A percentile compares a stretch with the other conserved stretches of the same genome.
phyloP scores from a whole-genome alignment of 2,797 vertebrate species.

The Melopsittacus undulatus region DNA sequence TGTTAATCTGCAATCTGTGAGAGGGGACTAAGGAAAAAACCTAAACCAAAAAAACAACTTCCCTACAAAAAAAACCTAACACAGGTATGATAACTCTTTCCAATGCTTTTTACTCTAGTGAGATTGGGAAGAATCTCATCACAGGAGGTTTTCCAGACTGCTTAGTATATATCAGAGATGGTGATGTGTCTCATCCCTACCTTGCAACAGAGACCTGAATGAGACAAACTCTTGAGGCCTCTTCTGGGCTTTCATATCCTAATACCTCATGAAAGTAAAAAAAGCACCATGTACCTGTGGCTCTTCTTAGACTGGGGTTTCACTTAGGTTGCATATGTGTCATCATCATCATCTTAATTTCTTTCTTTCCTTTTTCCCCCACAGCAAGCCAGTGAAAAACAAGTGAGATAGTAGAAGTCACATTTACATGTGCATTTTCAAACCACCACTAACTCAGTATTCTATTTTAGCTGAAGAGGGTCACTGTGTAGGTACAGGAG shows the following conservation, averaged over 20 bases:
- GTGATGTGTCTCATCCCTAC: not conserved
- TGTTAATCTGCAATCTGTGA: not conserved
- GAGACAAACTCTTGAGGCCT: not conserved
- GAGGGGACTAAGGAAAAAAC: not conserved
- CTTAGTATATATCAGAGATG: not conserved
- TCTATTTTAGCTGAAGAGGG: not conserved
- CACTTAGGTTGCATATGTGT: not conserved
- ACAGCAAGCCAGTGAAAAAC: not conserved
- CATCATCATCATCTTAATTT: not conserved
- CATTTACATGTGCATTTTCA: not conserved
- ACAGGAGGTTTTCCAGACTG: not conserved
- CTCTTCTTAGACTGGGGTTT: not conserved
- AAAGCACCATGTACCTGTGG: not conserved
- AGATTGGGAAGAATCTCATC: not conserved
- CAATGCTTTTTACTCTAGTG: not conserved
- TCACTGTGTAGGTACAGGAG: not conserved
- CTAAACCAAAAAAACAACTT: not conserved
- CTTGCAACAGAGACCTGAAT: not conserved
- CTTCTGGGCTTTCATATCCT: not conserved
- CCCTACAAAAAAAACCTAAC: not conserved
- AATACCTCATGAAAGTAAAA: not conserved
- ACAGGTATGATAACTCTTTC: not conserved
- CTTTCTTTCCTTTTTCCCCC: too few relatives aligned
- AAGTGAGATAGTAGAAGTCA: not conserved
- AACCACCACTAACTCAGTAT: not conserved